phyloP scores from a whole-genome alignment of 2,797 vertebrate genomes.

The Notolepis coatsorum region DNA sequence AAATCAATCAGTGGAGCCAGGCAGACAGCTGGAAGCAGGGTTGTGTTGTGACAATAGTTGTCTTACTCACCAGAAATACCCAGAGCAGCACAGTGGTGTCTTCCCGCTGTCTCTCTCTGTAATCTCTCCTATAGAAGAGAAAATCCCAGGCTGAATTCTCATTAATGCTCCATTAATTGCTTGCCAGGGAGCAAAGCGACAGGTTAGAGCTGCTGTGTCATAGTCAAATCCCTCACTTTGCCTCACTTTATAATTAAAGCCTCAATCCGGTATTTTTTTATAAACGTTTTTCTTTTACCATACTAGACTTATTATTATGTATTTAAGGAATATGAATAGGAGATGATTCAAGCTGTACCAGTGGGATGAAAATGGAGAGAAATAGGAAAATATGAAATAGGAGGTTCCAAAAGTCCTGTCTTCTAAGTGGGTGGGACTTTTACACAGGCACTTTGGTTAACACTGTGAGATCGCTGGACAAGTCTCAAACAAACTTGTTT shows the following conservation, averaged over 20 bases:
- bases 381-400: no score
- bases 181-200: background rate
- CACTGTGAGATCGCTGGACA: no score
- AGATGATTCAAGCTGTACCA: no score
- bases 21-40: background rate
- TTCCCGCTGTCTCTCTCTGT: background rate
- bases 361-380: no score
- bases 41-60: background rate
- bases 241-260: background rate
- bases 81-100: background rate
- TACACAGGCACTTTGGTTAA: no score
- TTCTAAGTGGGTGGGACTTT: no score
- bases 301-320: no score
- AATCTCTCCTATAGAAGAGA: background rate
- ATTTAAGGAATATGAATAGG: no score
- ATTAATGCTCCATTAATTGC: conserved; percentile 8
- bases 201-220: background rate
- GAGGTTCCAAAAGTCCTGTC: no score
- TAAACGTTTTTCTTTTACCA: no score
- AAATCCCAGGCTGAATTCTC: background rate
- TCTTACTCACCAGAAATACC: background rate
- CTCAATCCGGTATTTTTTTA: background rate
- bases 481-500: no score
- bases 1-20: no score
- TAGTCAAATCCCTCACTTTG: background rate